These are phyloP conservation scores for Acestrorhynchus altus DNA, from an alignment of 2,797 vertebrate species.

Conservation along the genomic window DNA sequence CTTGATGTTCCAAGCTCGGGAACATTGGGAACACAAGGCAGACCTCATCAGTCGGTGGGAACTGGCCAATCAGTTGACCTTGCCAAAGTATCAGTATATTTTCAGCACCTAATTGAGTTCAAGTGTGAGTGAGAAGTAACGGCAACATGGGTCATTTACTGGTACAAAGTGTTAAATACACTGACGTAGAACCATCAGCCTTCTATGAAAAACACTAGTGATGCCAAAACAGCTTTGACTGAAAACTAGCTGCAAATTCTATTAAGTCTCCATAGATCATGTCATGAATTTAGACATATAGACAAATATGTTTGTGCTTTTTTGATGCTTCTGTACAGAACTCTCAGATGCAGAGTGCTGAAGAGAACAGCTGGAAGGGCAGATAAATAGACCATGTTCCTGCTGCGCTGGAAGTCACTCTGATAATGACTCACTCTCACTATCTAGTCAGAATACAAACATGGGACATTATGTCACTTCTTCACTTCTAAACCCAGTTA, in stretches of 20 bases:
- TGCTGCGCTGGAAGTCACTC: background rate
- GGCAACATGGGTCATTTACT: background rate
- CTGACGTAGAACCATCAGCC: background rate
- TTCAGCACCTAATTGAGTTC: background rate
- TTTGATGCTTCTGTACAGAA: too few species aligned
- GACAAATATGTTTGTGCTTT: too few species aligned
- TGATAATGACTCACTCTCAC: background rate
- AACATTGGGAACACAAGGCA: too few species aligned
- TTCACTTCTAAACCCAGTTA: slow-evolving; percentile 30
- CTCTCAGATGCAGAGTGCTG: too few species aligned
- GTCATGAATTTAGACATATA: too few species aligned
- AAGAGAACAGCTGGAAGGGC: background rate
- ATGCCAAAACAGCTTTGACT: too few species aligned
- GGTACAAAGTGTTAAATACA: background rate
- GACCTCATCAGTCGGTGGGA: too few species aligned
- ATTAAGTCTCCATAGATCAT: too few species aligned
- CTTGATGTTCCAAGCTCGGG: too few species aligned
- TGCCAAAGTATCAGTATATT: background rate
- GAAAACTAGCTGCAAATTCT: too few species aligned
- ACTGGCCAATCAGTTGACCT: too few species aligned
- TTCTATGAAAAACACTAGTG: background rate
- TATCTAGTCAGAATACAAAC: slow-evolving; percentile 17
- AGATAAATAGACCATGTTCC: background rate
- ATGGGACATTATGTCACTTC: slow-evolving; percentile 30
- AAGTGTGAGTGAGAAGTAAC: background rate